Conservation (phyloP, 2,113 vertebrate genomes). For the Asarcornis scutulata region DNA sequence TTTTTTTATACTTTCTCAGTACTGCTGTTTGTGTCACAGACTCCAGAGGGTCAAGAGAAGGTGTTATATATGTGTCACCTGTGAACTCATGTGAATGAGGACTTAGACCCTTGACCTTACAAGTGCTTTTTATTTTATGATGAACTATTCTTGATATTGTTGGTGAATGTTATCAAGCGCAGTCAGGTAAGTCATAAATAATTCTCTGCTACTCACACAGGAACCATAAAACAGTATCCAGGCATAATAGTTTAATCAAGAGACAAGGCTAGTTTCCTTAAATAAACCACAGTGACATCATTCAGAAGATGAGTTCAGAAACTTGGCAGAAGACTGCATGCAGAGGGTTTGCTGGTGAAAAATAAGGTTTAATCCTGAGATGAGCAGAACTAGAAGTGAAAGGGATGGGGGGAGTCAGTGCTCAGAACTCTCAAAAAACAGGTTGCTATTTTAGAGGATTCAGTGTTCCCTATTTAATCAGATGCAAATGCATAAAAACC, state of each 20-base stretch:
- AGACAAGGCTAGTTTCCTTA: slow-evolving; percentile 77
- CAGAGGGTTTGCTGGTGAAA: slow-evolving; percentile 34
- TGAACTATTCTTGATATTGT: slow-evolving; percentile 75
- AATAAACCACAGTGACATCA: slow-evolving; percentile 80
- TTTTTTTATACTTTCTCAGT: background rate
- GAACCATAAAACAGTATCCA: slow-evolving; percentile 72
- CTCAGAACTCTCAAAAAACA: background rate
- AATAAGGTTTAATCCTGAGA: slow-evolving; percentile 7
- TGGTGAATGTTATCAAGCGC: slow-evolving; percentile 72
- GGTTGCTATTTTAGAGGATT: background rate
- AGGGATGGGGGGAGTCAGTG: background rate
- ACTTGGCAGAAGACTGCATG: slow-evolving; percentile 33
- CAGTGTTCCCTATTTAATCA: background rate
- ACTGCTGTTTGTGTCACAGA: background rate
- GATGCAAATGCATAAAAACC: background rate
- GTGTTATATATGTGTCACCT: slow-evolving; percentile 54
- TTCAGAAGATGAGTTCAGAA: slow-evolving; percentile 63
- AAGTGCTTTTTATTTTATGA: slow-evolving; percentile 76
- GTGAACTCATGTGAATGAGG: slow-evolving; percentile 65
- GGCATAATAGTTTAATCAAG: slow-evolving; percentile 77
- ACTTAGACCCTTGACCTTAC: slow-evolving; percentile 69
- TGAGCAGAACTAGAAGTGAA: background rate
- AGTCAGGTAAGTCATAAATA: slow-evolving; percentile 78
- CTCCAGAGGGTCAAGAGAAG: background rate
- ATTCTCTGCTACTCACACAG: slow-evolving; percentile 60